Conservation (phyloP, 2,888 invertebrate genomes). For the Mimas tiliae region DNA sequence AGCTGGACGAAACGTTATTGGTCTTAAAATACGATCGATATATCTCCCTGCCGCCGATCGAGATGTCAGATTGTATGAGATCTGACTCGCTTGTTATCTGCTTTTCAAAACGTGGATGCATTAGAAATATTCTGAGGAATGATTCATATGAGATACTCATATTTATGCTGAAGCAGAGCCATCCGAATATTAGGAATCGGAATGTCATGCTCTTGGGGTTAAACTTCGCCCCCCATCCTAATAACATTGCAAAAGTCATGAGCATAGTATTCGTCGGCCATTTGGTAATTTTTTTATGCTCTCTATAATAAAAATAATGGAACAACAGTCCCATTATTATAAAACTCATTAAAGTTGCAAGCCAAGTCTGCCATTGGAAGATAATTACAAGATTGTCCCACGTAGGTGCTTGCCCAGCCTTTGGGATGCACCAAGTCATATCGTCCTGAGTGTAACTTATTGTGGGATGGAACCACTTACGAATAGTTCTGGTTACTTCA, state of each 20-base stretch:
- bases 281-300: constrained; percentile 63
- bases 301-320: constrained; percentile 68
- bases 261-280: constrained; percentile 78
- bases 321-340: constrained; percentile 68
- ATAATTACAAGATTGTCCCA: constrained; percentile 79
- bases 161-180: constrained; percentile 80
- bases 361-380: constrained; percentile 79
- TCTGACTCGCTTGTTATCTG: constrained; percentile 77
- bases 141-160: constrained; percentile 81
- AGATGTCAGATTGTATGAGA: constrained; percentile 72
- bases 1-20: constrained; percentile 76
- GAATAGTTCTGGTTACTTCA: constrained; percentile 71
- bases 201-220: constrained; percentile 70
- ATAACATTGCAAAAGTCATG: constrained; percentile 76
- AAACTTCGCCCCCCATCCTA: constrained; percentile 76
- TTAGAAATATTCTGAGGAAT: constrained; percentile 79
- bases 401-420: constrained; percentile 69
- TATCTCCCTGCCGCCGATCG: constrained; percentile 77
- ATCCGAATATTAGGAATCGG: constrained; percentile 72
- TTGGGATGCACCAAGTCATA: constrained; percentile 79
- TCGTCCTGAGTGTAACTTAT: constrained; percentile 79
- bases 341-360: constrained; percentile 65
- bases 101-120: constrained; percentile 80
- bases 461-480: constrained; percentile 77
- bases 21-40: constrained; percentile 80